Conservation (phyloP, 2,888 invertebrate species). For the Hyles lineata region DNA sequence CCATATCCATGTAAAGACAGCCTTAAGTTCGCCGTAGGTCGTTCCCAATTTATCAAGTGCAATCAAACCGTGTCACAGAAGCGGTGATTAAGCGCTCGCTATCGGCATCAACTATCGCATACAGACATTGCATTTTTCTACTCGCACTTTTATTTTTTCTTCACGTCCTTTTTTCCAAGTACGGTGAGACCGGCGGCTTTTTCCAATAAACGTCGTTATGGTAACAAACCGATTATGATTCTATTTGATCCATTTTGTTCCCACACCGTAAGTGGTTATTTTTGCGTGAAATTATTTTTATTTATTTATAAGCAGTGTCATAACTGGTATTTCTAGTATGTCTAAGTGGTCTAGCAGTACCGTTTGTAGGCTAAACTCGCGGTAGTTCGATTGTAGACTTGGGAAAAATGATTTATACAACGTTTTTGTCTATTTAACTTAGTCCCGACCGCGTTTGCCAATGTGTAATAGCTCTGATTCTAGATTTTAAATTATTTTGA, state of each 20-base stretch:
- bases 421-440: no score
- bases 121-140: background rate
- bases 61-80: constrained; percentile 66
- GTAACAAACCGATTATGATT: constrained; percentile 16
- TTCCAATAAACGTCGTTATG: constrained; percentile 40
- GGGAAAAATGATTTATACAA: no score
- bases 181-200: constrained; percentile 33
- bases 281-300: background rate
- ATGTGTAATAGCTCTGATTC: no score
- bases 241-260: background rate
- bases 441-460: no score
- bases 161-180: background rate
- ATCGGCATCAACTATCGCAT: constrained; percentile 41
- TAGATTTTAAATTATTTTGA: no score
- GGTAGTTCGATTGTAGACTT: no score
- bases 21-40: constrained; percentile 34
- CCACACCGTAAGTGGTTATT: background rate
- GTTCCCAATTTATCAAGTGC: constrained; percentile 66
- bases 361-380: no score
- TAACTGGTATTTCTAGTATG: no score
- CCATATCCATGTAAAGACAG: background rate
- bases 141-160: background rate
- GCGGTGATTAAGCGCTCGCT: constrained; percentile 69
- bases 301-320: no score
- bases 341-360: no score